These are phyloP conservation scores for Dunckerocampus dactyliophorus DNA, from an alignment of 2,113 vertebrate genomes.

Conservation along the genomic window DNA sequence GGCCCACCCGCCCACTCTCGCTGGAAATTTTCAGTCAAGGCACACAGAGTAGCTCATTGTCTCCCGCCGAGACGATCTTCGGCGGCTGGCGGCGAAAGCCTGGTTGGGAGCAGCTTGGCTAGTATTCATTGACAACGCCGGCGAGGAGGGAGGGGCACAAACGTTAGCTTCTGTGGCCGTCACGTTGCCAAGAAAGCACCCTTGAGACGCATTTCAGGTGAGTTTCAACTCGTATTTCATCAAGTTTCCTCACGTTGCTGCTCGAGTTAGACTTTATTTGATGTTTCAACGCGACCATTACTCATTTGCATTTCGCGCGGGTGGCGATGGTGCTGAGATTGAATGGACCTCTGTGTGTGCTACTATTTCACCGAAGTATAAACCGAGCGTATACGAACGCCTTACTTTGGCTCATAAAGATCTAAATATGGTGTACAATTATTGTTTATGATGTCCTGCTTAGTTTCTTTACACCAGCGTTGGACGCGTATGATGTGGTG, in stretches of 20 bases:
- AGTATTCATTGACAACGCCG: background rate
- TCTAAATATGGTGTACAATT: too few relatives aligned
- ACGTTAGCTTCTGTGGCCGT: background rate
- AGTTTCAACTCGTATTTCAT: background rate
- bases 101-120: background rate
- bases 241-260: too few relatives aligned
- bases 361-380: background rate
- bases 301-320: conserved; percentile 1
- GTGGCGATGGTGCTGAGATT: conserved; percentile 13
- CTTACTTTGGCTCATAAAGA: background rate
- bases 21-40: background rate
- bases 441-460: background rate
- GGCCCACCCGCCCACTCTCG: background rate
- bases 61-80: background rate
- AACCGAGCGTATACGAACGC: background rate
- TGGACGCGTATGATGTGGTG: background rate
- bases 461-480: too few relatives aligned
- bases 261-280: background rate
- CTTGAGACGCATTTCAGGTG: conserved; percentile 15
- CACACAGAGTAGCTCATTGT: background rate
- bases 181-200: background rate
- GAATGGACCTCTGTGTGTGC: conserved; percentile 27
- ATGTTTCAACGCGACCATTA: background rate
- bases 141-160: conserved; percentile 15
- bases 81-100: background rate